Base-by-base conservation (phyloP, 2,888 invertebrate species). In the Baccha elongata region DNA sequence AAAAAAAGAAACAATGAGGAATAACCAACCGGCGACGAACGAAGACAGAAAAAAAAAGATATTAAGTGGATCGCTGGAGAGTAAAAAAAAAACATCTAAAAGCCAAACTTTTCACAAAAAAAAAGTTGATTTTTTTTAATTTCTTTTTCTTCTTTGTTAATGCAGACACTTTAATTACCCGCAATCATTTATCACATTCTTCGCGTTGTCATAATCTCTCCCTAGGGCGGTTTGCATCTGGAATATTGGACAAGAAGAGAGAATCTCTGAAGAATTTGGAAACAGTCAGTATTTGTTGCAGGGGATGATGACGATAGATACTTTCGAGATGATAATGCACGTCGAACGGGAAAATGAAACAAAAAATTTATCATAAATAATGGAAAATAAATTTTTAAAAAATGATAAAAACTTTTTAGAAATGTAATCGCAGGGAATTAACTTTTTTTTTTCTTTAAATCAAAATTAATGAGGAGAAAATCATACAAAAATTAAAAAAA, bases 121-220 rank as follows among this genome's bases (percentile, higher is more conserved):
- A 53, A 69, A 71, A 71, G 19, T 26, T 40, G 2, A 1, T 40
- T 53, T 11, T 76, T 69, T 58, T 75, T 73, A 58, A 64, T 72
- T 55, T 76, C 19, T 64, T 68, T 64, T 50, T 44, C 40, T 52
- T 55, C 44, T 76, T 78, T 83, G 72, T 73, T 83, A 68, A 68
- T 64, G 85, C 84, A 85, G 85, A 85, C 85, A 79, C 84, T 85
- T 85, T 85, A 85, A 85, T 85, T 85, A 85, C 85, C 81, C 67
- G 75, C 85, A 83, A 85, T 85, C 85, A 85, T 85, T 85, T 85
- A 85, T 85, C 85, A 85, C 80, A 78, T 85, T 72, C 72, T 80
- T 64, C 52, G 60, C 72, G 75, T 75, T 83, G 83, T 85, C 78
- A 83, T 85, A 83, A 75, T 79, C 78, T 68, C 79, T 73, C 74